Evolutionary conservation across 2,113 vertebrate species (phyloP).

Genomic region (Podiceps cristatus): DNA sequence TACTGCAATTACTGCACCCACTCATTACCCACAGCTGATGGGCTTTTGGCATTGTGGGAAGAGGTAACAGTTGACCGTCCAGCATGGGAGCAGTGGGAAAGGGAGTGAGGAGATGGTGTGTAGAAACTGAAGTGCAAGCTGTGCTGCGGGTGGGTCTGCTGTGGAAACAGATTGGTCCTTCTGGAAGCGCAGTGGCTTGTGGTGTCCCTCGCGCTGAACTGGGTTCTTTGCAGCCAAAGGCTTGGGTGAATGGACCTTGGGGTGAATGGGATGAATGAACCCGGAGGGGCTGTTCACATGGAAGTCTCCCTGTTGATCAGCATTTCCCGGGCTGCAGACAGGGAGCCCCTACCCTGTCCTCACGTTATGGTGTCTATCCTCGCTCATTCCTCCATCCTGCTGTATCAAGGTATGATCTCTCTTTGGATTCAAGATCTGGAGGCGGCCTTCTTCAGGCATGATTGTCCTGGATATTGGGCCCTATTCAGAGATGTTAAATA

Average conservation of each 20-base stretch:
- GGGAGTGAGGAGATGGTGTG: background rate
- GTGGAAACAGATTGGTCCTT: background rate
- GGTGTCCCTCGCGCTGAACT: background rate
- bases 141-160: background rate
- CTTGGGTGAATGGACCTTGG: too few species aligned
- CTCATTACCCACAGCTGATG: background rate
- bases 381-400: background rate
- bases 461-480: background rate
- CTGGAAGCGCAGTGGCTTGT: background rate
- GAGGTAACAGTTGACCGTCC: background rate
- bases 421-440: background rate
- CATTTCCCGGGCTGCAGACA: background rate
- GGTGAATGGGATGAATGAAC: background rate
- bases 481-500: background rate
- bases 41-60: background rate
- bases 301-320: background rate
- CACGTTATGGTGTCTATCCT: fast-evolving
- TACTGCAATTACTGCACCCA: background rate
- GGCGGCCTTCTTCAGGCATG: background rate
- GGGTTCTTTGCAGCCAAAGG: background rate
- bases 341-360: background rate
- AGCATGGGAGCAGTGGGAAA: background rate
- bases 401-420: background rate
- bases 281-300: background rate
- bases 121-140: background rate